These are phyloP conservation scores for Drosophila lacteicornis DNA, from an alignment of 1,140 invertebrate species.

Conservation along the genomic window DNA sequence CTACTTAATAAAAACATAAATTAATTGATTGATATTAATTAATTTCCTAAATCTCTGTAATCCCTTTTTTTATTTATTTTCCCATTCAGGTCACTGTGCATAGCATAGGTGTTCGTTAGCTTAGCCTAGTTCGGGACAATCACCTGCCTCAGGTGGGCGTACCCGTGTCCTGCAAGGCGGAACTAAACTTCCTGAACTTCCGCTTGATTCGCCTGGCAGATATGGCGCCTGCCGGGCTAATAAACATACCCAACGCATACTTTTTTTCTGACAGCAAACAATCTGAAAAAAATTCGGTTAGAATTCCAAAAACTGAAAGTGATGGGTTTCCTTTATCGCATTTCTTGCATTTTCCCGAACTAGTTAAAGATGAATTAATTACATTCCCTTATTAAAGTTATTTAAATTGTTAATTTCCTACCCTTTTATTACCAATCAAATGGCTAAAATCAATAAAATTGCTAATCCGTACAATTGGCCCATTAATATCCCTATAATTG, in stretches of 20 bases:
- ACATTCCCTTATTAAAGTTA: too few relatives aligned
- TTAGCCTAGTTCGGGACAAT: constrained; percentile 26
- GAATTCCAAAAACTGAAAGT: background rate
- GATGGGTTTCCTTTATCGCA: background rate
- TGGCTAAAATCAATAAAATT: constrained; percentile 27
- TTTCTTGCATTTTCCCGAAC: too few relatives aligned
- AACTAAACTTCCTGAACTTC: constrained; percentile 88
- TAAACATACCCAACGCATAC: constrained; percentile 3
- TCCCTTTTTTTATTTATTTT: too few relatives aligned
- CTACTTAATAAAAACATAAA: too few relatives aligned
- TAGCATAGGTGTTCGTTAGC: constrained; percentile 5
- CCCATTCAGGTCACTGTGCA: constrained; percentile 1
- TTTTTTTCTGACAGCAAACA: background rate
- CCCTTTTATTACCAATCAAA: background rate
- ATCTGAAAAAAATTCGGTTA: too few relatives aligned
- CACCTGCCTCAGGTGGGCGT: constrained; percentile 18
- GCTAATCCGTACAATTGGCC: background rate
- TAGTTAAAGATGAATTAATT: too few relatives aligned
- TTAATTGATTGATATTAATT: too few relatives aligned
- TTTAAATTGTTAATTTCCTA: background rate
- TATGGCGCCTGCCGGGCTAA: constrained; percentile 85
- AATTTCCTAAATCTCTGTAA: too few relatives aligned
- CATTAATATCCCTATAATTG: constrained; percentile 12
- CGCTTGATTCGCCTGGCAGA: constrained; percentile 88
- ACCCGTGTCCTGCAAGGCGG: constrained; percentile 86